Evolutionary conservation across 2,797 vertebrate species (phyloP).

Genomic region (Yasuhikotakia modesta): DNA sequence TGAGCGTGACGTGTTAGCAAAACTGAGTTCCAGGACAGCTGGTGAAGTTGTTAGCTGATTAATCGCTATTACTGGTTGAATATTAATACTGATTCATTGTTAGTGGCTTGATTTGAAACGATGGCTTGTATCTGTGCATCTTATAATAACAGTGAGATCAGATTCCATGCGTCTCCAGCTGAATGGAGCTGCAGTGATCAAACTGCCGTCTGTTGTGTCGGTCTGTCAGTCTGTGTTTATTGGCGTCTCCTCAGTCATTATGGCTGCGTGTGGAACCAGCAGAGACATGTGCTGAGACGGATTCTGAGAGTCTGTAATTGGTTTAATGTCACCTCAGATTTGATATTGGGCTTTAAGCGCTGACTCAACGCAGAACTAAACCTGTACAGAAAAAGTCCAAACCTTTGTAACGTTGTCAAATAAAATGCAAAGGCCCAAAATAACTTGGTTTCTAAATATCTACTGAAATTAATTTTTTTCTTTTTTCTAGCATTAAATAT

Average conservation of each 20-base stretch:
- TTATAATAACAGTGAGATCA: conserved; percentile 24
- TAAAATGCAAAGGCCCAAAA: neutral
- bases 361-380: neutral
- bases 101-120: conserved; percentile 6
- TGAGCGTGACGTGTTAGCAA: neutral
- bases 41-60: neutral
- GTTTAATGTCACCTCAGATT: conserved; percentile 2
- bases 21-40: neutral
- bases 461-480: too few relatives aligned
- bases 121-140: conserved; percentile 13
- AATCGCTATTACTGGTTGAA: neutral
- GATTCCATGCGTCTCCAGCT: conserved; percentile 25
- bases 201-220: conserved; percentile 29
- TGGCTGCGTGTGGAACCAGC: conserved; percentile 41
- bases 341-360: too few relatives aligned
- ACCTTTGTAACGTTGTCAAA: neutral
- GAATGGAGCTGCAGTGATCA: conserved; percentile 16
- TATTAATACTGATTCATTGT: conserved; percentile 9
- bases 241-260: conserved; percentile 30
- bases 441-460: too few relatives aligned
- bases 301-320: conserved; percentile 37
- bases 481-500: too few relatives aligned
- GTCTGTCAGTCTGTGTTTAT: conserved; percentile 7
- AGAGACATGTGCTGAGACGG: conserved; percentile 33
- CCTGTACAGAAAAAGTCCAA: neutral